Conservation (phyloP, 2,113 vertebrate genomes). For the Bos javanicus region DNA sequence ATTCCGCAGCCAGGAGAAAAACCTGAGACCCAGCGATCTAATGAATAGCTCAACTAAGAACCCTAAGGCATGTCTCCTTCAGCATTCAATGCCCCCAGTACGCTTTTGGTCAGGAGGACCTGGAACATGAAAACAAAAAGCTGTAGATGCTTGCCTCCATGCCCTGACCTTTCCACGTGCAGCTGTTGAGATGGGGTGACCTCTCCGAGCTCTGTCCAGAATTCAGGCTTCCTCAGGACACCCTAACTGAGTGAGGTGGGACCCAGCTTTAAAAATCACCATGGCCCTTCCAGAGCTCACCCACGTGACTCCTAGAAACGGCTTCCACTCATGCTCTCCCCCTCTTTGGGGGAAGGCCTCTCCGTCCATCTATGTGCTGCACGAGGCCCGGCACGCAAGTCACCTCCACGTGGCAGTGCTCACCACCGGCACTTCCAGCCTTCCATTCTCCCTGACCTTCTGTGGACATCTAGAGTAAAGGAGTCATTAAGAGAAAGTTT, state of each 20-base stretch:
- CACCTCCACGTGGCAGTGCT: accelerated
- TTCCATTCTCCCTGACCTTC: background rate
- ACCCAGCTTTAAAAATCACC: too few relatives aligned
- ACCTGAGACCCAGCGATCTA: background rate
- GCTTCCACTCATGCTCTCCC: background rate
- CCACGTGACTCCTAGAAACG: accelerated
- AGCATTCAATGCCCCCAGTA: accelerated
- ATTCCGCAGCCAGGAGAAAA: background rate
- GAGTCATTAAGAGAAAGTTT: background rate
- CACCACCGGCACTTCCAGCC: accelerated
- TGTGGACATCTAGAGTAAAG: background rate
- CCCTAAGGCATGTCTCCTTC: background rate
- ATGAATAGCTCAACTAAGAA: background rate
- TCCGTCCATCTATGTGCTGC: accelerated
- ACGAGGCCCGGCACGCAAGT: background rate
- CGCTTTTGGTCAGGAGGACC: too few relatives aligned
- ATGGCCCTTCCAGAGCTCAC: background rate
- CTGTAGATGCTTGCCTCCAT: background rate
- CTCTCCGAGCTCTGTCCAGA: accelerated
- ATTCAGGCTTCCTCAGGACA: background rate
- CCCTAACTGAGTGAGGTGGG: background rate
- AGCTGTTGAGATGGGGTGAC: accelerated
- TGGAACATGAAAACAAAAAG: background rate
- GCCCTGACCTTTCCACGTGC: accelerated
- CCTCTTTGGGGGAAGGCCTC: too few relatives aligned